Conservation (phyloP, 2,888 invertebrate genomes). For the Patella ulyssiponensis region DNA sequence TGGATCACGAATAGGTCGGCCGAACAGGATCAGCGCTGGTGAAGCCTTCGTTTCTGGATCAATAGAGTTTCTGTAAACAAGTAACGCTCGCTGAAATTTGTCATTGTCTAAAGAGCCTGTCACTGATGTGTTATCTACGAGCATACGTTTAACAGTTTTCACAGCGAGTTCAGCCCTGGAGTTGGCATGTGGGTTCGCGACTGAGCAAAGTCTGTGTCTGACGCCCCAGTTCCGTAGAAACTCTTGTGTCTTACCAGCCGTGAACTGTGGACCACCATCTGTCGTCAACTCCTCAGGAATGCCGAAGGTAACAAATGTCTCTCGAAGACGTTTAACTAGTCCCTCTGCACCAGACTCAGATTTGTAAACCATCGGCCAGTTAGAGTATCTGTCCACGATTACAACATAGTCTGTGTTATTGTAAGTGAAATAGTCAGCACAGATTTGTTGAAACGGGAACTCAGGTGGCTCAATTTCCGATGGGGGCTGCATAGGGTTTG, state of each 20-base stretch:
- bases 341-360: constrained; percentile 36
- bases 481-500: constrained; percentile 38
- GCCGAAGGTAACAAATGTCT: constrained; percentile 42
- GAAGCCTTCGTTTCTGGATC: constrained; percentile 42
- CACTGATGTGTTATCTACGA: constrained; percentile 36
- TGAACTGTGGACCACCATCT: constrained; percentile 42
- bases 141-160: constrained; percentile 41
- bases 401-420: constrained; percentile 39
- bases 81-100: constrained; percentile 39
- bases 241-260: constrained; percentile 33
- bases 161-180: constrained; percentile 41
- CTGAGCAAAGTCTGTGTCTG: constrained; percentile 36
- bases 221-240: constrained; percentile 41
- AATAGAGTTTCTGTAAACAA: constrained; percentile 37
- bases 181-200: constrained; percentile 40
- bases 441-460: constrained; percentile 40
- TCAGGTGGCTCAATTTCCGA: constrained; percentile 28
- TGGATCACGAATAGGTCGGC: constrained; percentile 37
- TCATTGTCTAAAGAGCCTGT: constrained; percentile 34
- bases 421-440: constrained; percentile 34
- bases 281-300: constrained; percentile 38
- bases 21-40: constrained; percentile 43
- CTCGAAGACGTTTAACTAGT: constrained; percentile 32
- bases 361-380: constrained; percentile 38
- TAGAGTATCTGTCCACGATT: constrained; percentile 40